A percentile compares a stretch with the other conserved stretches of the same genome.
Conservation (phyloP, 2,113 vertebrate genomes). For the Nothocercus nigrocapillus region DNA sequence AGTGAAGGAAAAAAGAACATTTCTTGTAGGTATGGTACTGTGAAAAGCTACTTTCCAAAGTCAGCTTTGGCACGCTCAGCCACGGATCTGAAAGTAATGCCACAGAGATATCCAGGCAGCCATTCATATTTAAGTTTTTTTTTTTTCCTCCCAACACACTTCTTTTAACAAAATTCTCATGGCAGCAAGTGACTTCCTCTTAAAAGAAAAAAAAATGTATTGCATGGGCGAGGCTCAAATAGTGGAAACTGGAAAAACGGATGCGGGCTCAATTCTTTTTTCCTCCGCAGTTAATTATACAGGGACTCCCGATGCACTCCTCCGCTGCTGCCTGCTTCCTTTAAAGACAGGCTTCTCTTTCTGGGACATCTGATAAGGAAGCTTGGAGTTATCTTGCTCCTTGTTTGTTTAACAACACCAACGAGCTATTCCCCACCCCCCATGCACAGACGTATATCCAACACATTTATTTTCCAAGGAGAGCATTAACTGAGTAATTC, state of each 20-base stretch:
- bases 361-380: conserved; percentile 32
- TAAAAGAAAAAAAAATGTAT: background rate
- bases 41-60: background rate
- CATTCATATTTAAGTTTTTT: background rate
- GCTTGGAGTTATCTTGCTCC: background rate
- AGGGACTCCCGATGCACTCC: background rate
- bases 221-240: background rate
- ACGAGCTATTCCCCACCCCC: background rate
- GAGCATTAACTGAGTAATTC: background rate
- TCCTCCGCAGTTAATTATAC: background rate
- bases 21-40: background rate
- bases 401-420: background rate
- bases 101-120: background rate
- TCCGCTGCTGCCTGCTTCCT: background rate
- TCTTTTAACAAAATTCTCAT: background rate
- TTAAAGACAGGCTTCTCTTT: background rate
- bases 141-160: background rate
- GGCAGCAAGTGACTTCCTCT: background rate
- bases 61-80: background rate
- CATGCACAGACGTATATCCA: background rate
- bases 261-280: background rate
- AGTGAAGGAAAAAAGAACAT: background rate
- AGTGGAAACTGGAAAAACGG: background rate
- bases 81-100: background rate
- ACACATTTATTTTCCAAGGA: background rate